phyloP scores from a whole-genome alignment of 2,113 vertebrate species.

The Falco punctatus region DNA sequence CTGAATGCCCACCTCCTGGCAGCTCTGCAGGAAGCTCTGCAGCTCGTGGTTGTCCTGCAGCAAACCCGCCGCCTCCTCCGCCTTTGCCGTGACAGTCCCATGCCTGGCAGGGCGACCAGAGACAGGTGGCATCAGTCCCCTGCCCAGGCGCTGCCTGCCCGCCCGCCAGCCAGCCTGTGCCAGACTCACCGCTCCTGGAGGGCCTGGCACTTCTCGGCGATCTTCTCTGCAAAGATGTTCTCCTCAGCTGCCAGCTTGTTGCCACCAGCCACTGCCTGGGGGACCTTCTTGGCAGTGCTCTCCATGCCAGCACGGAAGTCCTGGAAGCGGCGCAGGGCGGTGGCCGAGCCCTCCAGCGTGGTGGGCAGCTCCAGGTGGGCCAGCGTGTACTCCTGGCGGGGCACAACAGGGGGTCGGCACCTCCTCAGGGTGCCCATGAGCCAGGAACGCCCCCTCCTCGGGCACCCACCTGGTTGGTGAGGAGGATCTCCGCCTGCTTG shows the following conservation, averaged over 20 bases:
- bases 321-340: conserved; percentile 88
- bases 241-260: conserved; percentile 81
- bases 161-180: rapidly evolving
- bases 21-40: conserved; percentile 92
- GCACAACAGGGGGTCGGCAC: rapidly evolving
- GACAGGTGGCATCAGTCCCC: rapidly evolving
- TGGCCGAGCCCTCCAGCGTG: conserved; percentile 85
- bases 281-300: conserved; percentile 87
- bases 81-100: conserved; percentile 75
- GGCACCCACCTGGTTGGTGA: conserved; percentile 89
- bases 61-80: conserved; percentile 78
- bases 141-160: rapidly evolving
- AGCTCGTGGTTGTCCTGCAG: conserved; percentile 90
- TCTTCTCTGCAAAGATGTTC: conserved; percentile 87
- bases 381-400: conserved; percentile 87
- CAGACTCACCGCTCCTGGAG: conserved; percentile 83
- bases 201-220: conserved; percentile 86
- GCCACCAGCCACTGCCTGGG: conserved; percentile 77
- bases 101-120: conserved; percentile 68
- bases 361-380: conserved; percentile 86
- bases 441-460: rapidly evolving
- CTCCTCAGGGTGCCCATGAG: rapidly evolving
- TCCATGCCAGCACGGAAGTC: conserved; percentile 86
- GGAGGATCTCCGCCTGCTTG: conserved; percentile 88
- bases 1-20: conserved; percentile 85